Evolutionary conservation across 2,113 vertebrate genomes (phyloP).

Genomic region (Spheniscus mendiculus): DNA sequence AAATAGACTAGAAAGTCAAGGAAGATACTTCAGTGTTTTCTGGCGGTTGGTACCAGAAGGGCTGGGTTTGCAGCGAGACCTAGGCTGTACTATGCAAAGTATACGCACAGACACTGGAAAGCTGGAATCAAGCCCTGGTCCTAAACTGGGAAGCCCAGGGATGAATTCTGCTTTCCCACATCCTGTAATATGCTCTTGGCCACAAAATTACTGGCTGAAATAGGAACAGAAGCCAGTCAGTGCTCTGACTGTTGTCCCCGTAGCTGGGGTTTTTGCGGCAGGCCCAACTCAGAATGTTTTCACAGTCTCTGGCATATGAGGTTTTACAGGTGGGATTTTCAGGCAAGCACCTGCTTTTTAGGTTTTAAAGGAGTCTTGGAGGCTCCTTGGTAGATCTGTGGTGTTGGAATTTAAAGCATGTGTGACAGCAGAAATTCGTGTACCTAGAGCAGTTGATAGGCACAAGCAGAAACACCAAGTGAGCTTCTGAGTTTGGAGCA

Average conservation of each 20-base stretch:
- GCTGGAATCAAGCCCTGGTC: slow-evolving; percentile 9
- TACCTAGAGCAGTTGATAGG: background rate
- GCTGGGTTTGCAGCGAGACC: background rate
- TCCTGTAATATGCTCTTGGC: slow-evolving; percentile 8
- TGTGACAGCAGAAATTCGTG: background rate
- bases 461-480: background rate
- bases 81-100: background rate
- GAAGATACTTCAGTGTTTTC: background rate
- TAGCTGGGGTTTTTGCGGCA: background rate
- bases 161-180: slow-evolving; percentile 31
- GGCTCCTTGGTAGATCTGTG: background rate
- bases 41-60: background rate
- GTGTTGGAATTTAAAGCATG: background rate
- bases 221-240: background rate
- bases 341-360: background rate
- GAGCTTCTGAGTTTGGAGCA: background rate
- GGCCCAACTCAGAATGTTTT: background rate
- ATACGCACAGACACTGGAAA: background rate
- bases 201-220: background rate
- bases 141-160: background rate
- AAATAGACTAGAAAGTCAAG: background rate
- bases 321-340: background rate
- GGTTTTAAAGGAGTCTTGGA: background rate
- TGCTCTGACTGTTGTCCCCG: background rate
- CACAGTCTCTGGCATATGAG: background rate